Evolutionary conservation across 92 coral and sea anemone genomes (phyloP), one percentile per base, ranked within the genome.

Genomic region (Actinostola sp.): DNA sequence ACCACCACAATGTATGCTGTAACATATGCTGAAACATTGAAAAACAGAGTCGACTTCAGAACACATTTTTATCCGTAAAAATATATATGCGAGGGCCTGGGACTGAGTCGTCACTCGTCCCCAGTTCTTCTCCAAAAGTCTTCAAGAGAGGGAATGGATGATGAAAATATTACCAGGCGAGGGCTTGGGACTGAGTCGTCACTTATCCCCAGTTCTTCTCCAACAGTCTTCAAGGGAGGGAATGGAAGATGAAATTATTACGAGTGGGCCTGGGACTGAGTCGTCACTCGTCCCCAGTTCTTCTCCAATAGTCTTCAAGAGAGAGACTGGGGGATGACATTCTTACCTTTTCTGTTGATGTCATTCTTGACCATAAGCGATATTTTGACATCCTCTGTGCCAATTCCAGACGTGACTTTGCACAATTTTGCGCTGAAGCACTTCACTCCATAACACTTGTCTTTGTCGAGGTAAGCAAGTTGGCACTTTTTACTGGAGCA

Each of bases 331-430:
- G 4, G 42, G 54, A 83, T 20, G 46, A 70, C 26, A 10, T 8
- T 28, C 51, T 11, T 78, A 93, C 99, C 99, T 92, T 80, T 88
- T 81, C 91, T 88, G 63, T 85, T 89, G 50, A 77, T 85, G 49
- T 91, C 95, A 41, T 92, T 95, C 56, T 80, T 88, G 76, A 95
- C 99, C 99, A 95, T 95, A 2, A 95, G 82, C n/a, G 99, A 95
- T 71, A 95, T 95, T 88, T 95, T 86, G 53, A 89, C 91, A 63
- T 94, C 98, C 39, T 86, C 82, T n/a, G 97, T 69, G 33, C 84
- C 82, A 39, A 88, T 82, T 19, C 89, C 93, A 41, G 88, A 68
- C 6, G 89, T 78, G 34, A 95, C 93, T 51, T 89, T 85, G 61
- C 99, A 95, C 64, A 85, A 49, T 32, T 88, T 89, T 29, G 91